Evolutionary conservation across 2,797 vertebrate genomes (phyloP).

Genomic region (Mallotus villosus): DNA sequence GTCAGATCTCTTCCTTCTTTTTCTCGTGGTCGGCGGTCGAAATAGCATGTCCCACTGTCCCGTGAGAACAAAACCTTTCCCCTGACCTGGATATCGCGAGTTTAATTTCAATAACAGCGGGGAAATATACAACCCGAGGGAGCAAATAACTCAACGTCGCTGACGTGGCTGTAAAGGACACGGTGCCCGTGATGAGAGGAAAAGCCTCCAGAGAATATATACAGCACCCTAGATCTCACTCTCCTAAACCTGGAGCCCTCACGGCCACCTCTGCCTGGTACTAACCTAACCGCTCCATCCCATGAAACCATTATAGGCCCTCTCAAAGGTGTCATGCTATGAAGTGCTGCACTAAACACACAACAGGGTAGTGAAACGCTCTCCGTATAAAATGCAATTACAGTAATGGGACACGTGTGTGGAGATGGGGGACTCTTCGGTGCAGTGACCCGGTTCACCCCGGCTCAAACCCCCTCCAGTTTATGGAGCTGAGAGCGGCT

Average conservation of each 20-base stretch:
- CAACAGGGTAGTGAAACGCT: constrained; percentile 29
- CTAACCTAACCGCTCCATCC: constrained; percentile 9
- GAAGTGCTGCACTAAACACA: constrained; percentile 45
- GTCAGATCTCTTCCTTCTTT: constrained; percentile 5
- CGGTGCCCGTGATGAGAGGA: too few species aligned
- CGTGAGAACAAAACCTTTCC: too few species aligned
- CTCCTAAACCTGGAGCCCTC: neutral
- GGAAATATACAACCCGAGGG: too few species aligned
- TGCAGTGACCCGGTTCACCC: neutral
- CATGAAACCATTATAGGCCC: constrained; percentile 9
- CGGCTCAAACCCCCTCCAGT: constrained; percentile 29
- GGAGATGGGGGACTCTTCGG: constrained; percentile 12
- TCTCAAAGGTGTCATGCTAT: constrained; percentile 22
- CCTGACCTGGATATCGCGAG: too few species aligned
- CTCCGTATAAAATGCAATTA: constrained; percentile 45
- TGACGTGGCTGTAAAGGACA: too few species aligned
- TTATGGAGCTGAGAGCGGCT: constrained; percentile 31
- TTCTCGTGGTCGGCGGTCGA: neutral
- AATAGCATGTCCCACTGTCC: too few species aligned
- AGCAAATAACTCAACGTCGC: too few species aligned
- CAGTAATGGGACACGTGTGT: constrained; percentile 45
- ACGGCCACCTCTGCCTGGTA: neutral
- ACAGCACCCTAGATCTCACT: neutral
- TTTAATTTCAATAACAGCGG: too few species aligned
- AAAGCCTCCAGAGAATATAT: too few species aligned